Percentiles rank a stretch among this genome's conserved stretches.
These are phyloP conservation scores for Acanthosepion esculentum DNA, from an alignment of 2,888 invertebrate genomes.

Conservation along the genomic window DNA sequence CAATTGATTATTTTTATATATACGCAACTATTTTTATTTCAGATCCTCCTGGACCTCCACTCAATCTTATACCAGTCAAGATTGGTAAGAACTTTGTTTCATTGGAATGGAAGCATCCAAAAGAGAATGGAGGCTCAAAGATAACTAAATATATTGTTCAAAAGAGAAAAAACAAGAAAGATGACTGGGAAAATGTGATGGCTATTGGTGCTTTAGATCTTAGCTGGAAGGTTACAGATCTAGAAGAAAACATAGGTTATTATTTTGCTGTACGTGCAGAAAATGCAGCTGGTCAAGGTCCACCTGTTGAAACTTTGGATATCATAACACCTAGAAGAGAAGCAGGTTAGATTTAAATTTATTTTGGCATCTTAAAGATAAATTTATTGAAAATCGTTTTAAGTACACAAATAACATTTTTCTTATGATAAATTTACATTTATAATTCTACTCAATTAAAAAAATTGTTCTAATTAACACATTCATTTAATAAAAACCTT, in stretches of 20 bases:
- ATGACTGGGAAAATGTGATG: slow-evolving; percentile 64
- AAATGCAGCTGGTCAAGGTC: slow-evolving; percentile 66
- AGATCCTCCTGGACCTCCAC: slow-evolving; percentile 73
- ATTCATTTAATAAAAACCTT: background rate
- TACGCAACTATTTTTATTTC: background rate
- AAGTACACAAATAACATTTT: too few relatives aligned
- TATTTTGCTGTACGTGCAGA: slow-evolving; percentile 73
- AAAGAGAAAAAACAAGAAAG: slow-evolving; percentile 59
- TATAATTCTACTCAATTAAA: too few relatives aligned
- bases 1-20: background rate
- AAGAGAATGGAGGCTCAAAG: slow-evolving; percentile 70
- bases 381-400: too few relatives aligned
- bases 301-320: slow-evolving; percentile 49
- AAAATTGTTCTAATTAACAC: background rate
- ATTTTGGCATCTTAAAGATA: background rate
- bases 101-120: slow-evolving; percentile 69
- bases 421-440: too few relatives aligned
- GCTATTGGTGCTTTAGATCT: slow-evolving; percentile 62
- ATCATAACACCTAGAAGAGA: slow-evolving; percentile 55
- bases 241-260: slow-evolving; percentile 69
- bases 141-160: slow-evolving; percentile 66
- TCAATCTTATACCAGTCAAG: slow-evolving; percentile 62
- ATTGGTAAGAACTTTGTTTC: slow-evolving; percentile 66
- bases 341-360: slow-evolving; percentile 51
- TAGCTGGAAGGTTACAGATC: slow-evolving; percentile 62